phyloP scores from a whole-genome alignment of 1,140 invertebrate genomes.

The Coenobita brevimanus region DNA sequence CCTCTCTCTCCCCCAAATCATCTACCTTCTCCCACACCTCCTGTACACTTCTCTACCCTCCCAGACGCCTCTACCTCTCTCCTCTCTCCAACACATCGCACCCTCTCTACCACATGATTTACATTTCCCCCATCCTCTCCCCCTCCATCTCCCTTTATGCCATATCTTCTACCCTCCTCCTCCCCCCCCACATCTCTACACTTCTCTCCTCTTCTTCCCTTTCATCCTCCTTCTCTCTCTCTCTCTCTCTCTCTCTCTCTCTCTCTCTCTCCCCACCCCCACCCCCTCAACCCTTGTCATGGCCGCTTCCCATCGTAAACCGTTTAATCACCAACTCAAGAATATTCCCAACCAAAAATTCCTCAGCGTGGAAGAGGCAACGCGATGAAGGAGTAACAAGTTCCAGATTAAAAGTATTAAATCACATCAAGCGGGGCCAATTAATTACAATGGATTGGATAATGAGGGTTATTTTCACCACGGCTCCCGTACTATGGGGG shows the following conservation, averaged over 20 bases:
- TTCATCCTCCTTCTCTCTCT: background rate
- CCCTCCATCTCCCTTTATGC: background rate
- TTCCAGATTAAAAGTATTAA: constrained; percentile 63
- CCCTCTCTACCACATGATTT: constrained; percentile 8
- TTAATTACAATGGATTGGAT: constrained; percentile 62
- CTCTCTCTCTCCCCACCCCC: background rate
- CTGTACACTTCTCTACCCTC: no score
- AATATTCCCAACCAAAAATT: constrained; percentile 56
- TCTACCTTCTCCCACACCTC: no score
- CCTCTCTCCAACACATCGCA: background rate
- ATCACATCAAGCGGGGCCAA: constrained; percentile 62
- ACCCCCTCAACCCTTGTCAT: constrained; percentile 28
- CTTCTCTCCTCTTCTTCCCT: no score
- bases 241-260: background rate
- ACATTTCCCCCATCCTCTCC: background rate
- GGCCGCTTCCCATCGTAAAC: constrained; percentile 30
- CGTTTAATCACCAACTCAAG: constrained; percentile 49
- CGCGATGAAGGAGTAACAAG: constrained; percentile 61
- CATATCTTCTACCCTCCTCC: no score
- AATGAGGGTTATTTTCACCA: constrained; percentile 53
- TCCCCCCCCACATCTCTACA: no score
- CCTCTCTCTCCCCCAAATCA: no score
- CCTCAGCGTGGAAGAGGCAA: constrained; percentile 55
- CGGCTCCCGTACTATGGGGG: background rate
- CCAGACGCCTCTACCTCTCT: background rate